Evolutionary conservation across 2,113 vertebrate genomes (phyloP).

Genomic region (Hemibagrus wyckioides): DNA sequence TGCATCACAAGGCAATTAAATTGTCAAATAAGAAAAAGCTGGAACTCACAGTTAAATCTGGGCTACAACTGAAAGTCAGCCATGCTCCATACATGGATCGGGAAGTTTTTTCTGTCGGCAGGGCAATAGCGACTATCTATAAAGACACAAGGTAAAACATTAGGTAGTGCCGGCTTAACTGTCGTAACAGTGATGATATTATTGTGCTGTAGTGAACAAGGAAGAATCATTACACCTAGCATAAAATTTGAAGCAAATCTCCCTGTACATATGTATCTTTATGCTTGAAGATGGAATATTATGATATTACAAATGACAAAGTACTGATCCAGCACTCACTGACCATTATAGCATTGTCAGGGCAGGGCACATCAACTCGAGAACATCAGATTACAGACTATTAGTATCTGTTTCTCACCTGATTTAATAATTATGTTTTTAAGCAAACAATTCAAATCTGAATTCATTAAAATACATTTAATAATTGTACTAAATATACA

Average conservation of each 20-base stretch:
- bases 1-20: neutral
- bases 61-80: constrained; percentile 82
- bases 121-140: constrained; percentile 68
- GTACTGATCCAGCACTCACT: neutral
- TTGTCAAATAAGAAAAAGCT: neutral
- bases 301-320: neutral
- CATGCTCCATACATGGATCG: constrained; percentile 83
- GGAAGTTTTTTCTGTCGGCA: constrained; percentile 59
- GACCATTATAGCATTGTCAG: neutral
- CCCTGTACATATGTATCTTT: neutral
- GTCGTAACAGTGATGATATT: neutral
- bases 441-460: neutral
- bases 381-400: neutral
- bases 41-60: constrained; percentile 75
- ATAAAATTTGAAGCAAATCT: neutral
- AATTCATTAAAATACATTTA: too few relatives aligned
- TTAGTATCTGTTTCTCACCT: neutral
- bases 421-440: neutral
- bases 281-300: neutral
- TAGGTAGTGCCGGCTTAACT: neutral
- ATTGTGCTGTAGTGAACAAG: neutral
- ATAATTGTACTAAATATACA: too few relatives aligned
- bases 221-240: too few relatives aligned
- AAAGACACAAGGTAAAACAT: constrained; percentile 37
- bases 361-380: neutral